Percentiles rank a stretch among this genome's conserved stretches.
Conservation (phyloP, 2,113 vertebrate genomes). For the Callospermophilus lateralis region DNA sequence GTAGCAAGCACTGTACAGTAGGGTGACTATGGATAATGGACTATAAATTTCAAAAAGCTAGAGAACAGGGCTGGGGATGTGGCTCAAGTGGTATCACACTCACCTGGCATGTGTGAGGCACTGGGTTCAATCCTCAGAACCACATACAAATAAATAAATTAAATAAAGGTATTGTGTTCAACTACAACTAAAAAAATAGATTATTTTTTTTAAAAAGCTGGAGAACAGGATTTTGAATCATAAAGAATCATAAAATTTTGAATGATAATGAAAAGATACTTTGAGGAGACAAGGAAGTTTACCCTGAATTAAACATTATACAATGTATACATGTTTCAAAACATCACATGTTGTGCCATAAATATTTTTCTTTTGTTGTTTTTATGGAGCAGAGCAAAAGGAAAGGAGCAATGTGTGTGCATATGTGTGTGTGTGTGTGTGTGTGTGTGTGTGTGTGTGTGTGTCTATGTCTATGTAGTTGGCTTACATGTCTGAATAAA, state of each 20-base stretch:
- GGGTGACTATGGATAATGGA: neutral
- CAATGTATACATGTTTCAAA: neutral
- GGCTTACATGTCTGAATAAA: neutral
- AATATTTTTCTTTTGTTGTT: neutral
- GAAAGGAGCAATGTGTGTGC: neutral
- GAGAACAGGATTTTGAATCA: neutral
- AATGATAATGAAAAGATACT: neutral
- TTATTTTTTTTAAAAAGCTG: too few species aligned
- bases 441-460: too few species aligned
- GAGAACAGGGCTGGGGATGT: too few species aligned
- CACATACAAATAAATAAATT: too few species aligned
- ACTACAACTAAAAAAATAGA: too few species aligned
- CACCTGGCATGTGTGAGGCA: too few species aligned
- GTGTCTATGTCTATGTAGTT: too few species aligned
- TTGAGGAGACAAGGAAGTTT: neutral
- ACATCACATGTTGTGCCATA: neutral
- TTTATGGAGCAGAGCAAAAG: neutral
- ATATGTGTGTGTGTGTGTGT: too few species aligned
- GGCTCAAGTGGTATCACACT: too few species aligned
- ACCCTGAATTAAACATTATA: neutral
- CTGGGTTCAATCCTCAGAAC: too few species aligned
- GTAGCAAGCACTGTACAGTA: neutral
- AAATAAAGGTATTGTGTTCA: too few species aligned
- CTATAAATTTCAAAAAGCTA: neutral
- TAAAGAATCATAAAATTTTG: neutral